A percentile compares a stretch with the other conserved stretches of the same genome.
Evolutionary conservation across 2,888 invertebrate species (phyloP).

Genomic region (Rhamnusium bicolor): DNA sequence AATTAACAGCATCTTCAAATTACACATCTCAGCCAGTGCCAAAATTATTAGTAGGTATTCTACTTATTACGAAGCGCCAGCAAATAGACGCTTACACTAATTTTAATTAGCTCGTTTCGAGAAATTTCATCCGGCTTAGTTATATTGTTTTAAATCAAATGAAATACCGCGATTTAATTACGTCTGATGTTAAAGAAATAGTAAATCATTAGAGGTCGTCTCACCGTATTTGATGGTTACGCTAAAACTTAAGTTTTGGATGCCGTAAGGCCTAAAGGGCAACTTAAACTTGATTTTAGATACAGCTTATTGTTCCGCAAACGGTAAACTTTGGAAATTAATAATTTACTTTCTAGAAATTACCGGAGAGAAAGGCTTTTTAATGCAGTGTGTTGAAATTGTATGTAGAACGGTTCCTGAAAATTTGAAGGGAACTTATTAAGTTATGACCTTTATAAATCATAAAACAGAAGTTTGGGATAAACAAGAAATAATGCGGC

Average conservation of each 20-base stretch:
- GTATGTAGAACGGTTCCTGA: too few species aligned
- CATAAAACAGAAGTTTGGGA: too few species aligned
- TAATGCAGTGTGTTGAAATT: too few species aligned
- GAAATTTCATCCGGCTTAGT: background rate
- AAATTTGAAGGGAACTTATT: too few species aligned
- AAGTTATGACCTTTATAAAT: too few species aligned
- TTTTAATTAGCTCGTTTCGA: slow-evolving; percentile 15
- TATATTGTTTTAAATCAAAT: slow-evolving; percentile 12
- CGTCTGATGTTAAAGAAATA: background rate
- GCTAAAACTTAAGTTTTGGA: background rate
- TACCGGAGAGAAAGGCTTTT: too few species aligned
- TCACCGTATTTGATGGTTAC: background rate
- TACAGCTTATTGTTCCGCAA: background rate
- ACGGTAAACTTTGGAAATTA: too few species aligned
- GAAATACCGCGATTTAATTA: slow-evolving; percentile 6
- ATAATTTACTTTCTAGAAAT: too few species aligned
- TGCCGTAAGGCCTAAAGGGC: background rate
- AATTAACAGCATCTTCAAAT: slow-evolving; percentile 27
- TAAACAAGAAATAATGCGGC: too few species aligned
- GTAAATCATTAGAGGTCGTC: background rate
- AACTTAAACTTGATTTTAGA: background rate
- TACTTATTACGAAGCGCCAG: slow-evolving; percentile 1
- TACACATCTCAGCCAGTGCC: slow-evolving; percentile 22
- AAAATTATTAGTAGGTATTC: slow-evolving; percentile 25
- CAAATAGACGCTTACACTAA: slow-evolving; percentile 7